phyloP scores from a whole-genome alignment of 1,140 invertebrate genomes.

The Zaprionus camerounensis region DNA sequence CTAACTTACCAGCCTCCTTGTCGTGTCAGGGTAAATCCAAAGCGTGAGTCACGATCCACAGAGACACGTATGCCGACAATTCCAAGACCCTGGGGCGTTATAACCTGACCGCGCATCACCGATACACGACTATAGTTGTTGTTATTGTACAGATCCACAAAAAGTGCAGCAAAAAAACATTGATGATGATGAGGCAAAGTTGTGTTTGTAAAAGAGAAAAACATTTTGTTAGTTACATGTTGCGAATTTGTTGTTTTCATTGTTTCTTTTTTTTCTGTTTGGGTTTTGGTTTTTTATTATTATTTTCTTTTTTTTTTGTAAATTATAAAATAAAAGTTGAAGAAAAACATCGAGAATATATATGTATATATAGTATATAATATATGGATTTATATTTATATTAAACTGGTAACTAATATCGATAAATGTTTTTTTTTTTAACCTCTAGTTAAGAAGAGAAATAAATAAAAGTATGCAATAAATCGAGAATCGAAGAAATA shows the following conservation, averaged over 20 bases:
- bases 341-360: conserved; percentile 42
- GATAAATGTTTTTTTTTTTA: conserved; percentile 37
- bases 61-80: conserved; percentile 98
- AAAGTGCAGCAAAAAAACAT: conserved; percentile 15
- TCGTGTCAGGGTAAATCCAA: conserved; percentile 97
- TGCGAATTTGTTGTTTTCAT: conserved; percentile 28
- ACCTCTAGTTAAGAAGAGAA: conserved; percentile 51
- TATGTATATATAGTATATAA: conserved; percentile 37
- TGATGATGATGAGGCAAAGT: conserved; percentile 2
- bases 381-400: conserved; percentile 24
- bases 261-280: conserved; percentile 19
- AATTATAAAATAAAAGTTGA: conserved; percentile 36
- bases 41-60: conserved; percentile 95
- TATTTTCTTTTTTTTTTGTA: conserved; percentile 21
- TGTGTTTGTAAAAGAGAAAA: conserved; percentile 63
- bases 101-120: conserved; percentile 98
- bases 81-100: conserved; percentile 96
- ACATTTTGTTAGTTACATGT: conserved; percentile 59
- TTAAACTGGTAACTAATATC: conserved; percentile 36
- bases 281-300: conserved; percentile 14
- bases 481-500: conserved; percentile 53
- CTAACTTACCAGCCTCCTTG: conserved; percentile 95
- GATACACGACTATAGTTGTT: conserved; percentile 93
- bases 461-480: conserved; percentile 52
- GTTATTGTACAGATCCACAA: conserved; percentile 4